Evolutionary conservation across 2,888 invertebrate genomes (phyloP).

Genomic region (Dynastes tityus): DNA sequence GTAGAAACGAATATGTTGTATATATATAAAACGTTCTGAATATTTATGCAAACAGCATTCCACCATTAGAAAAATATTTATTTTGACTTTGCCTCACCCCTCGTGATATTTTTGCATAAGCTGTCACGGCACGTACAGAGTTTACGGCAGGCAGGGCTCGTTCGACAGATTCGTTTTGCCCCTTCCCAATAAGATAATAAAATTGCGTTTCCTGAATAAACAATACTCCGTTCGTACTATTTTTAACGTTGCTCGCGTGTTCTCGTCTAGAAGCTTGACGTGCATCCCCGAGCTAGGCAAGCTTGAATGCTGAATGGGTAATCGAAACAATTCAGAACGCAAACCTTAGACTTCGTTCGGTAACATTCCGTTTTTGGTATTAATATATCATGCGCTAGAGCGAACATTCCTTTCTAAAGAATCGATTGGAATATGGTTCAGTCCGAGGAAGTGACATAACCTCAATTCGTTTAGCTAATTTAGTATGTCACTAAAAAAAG

Average conservation of each 20-base stretch:
- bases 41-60: background rate
- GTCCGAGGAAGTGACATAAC: too few relatives aligned
- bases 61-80: constrained; percentile 31
- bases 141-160: constrained; percentile 3
- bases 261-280: background rate
- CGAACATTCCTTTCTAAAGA: too few relatives aligned
- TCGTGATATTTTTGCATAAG: constrained; percentile 40
- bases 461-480: too few relatives aligned
- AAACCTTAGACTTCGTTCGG: too few relatives aligned
- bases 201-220: constrained; percentile 44
- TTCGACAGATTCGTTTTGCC: background rate
- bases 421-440: too few relatives aligned
- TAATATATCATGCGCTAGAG: too few relatives aligned
- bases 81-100: constrained; percentile 6
- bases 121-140: constrained; percentile 40
- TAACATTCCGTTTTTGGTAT: too few relatives aligned
- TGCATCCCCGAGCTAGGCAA: background rate
- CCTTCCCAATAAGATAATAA: constrained; percentile 44
- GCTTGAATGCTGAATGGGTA: too few relatives aligned
- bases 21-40: background rate
- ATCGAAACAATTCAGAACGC: too few relatives aligned
- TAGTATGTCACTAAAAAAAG: too few relatives aligned
- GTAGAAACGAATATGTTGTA: background rate
- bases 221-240: constrained; percentile 27
- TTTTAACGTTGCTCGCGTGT: constrained; percentile 41